Evolutionary conservation across 2,888 invertebrate genomes (phyloP).

Genomic region (Drosophila austrosaltans): DNA sequence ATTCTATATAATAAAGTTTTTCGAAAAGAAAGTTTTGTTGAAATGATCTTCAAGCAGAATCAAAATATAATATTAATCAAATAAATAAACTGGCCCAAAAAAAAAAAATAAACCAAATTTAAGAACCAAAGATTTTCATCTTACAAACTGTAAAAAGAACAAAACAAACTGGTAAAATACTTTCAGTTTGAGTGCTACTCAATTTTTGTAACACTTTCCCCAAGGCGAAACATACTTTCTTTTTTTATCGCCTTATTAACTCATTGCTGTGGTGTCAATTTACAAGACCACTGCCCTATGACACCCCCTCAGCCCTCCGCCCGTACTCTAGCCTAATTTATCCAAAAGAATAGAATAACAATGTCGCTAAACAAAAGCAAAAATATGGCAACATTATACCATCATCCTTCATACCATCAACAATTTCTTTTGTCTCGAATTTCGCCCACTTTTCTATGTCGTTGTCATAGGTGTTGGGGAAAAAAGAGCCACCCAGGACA

Average conservation of each 20-base stretch:
- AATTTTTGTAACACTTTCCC: conserved; percentile 3
- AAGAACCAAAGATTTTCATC: not conserved
- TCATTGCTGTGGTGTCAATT: conserved; percentile 82
- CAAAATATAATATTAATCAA: no score
- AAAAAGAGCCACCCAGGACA: conserved; percentile 32
- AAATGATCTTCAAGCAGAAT: no score
- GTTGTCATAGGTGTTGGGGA: conserved; percentile 64
- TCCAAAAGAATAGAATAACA: conserved; percentile 32
- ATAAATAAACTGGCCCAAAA: no score
- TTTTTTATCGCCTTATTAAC: conserved; percentile 81
- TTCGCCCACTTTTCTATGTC: conserved; percentile 26
- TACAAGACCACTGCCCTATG: conserved; percentile 57
- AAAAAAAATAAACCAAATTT: no score
- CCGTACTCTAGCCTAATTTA: conserved; percentile 33
- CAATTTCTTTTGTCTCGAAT: conserved; percentile 53
- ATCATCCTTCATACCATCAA: conserved; percentile 9
- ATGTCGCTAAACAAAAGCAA: conserved; percentile 58
- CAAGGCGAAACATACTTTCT: conserved; percentile 12
- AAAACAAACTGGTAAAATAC: not conserved
- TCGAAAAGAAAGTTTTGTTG: no score
- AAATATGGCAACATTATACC: conserved; percentile 55
- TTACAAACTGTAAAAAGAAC: not conserved
- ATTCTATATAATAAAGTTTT: no score
- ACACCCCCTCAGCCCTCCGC: not conserved
- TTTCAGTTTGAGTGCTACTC: not conserved